Base-by-base conservation (phyloP, 2,888 invertebrate species). In the Brachyopa scutellaris region DNA sequence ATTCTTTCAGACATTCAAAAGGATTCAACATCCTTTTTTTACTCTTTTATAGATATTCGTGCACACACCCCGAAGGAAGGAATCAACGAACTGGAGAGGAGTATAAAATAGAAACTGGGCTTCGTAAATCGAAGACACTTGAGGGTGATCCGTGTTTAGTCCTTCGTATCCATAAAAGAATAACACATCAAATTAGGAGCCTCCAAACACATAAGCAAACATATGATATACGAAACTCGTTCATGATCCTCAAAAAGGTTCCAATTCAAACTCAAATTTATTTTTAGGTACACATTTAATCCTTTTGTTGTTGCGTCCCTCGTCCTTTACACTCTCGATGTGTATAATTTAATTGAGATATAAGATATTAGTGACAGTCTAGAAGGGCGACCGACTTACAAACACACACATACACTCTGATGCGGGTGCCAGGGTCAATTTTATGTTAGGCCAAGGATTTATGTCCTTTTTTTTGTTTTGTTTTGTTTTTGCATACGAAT, bases 281-380 rank as follows among this genome's bases (percentile, higher is more conserved):
- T 80, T 36, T 55, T 57, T 42, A 31, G 17, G 11, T 11, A 36
- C 19, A 31, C n/a, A 23, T 40, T 53, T 61, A 79, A 74, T 76
- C 69, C 64, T 64, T 73, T 53, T 69, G 69, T 73, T 38, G 19
- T 51, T 45, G 13, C 17, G 40, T 45, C 51, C 62, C 61, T 26
- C 40, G 40, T 62, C 40, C 53, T 29, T 26, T 6, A 15, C 36
- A 2, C 26, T 29, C 23, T 51, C 51, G 31, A 69, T 70, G 64
- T 77, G 36, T 59, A 53, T 70, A 76, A 77, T 82, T 82, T 77
- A 82, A 82, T 82, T 82, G 77, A 82, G 82, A 66, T 42, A 77
- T 64, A 70, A 70, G 70, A 57, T 73, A 73, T 70, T 59, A 70
- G 70, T 77, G 77, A 53, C 59, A 79, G n/a, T 1, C 40, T 15